phyloP scores from a whole-genome alignment of 2,113 vertebrate species.

The Naja naja region DNA sequence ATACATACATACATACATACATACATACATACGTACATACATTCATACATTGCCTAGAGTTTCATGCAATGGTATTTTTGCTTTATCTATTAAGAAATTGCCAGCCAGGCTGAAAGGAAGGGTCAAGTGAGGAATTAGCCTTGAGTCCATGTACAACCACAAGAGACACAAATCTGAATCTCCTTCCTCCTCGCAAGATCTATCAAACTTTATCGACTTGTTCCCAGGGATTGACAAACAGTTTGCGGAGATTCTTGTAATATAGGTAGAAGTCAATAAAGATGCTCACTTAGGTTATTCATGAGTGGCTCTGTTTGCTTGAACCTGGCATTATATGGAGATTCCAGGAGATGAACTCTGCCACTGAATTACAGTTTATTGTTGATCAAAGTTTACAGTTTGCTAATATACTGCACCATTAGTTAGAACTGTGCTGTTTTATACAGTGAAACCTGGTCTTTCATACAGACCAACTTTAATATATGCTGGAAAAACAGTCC shows the following conservation, averaged over 20 bases:
- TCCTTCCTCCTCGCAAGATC: not conserved
- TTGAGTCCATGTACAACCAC: not conserved
- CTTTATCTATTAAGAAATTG: not conserved
- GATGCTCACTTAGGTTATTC: not conserved
- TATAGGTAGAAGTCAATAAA: not conserved
- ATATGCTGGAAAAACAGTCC: not conserved
- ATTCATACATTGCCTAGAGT: not conserved
- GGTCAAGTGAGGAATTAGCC: not conserved
- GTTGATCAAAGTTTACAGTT: not conserved
- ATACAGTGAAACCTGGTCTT: not conserved
- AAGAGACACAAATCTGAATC: not conserved
- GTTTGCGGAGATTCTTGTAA: not conserved
- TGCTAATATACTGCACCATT: not conserved
- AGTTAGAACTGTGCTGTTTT: constrained; percentile 15
- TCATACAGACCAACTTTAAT: constrained; percentile 27
- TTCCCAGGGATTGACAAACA: not conserved
- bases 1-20: not conserved
- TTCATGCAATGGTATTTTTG: not conserved
- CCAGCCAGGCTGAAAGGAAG: not conserved
- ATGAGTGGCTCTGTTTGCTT: not conserved
- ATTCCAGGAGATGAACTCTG: not conserved
- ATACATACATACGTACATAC: too few species aligned
- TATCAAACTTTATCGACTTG: not conserved
- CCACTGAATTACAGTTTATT: not conserved
- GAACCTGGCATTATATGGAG: not conserved